These are phyloP conservation scores for Drepanosiphum platanoidis DNA, from an alignment of 2,888 invertebrate species.

Conservation along the genomic window DNA sequence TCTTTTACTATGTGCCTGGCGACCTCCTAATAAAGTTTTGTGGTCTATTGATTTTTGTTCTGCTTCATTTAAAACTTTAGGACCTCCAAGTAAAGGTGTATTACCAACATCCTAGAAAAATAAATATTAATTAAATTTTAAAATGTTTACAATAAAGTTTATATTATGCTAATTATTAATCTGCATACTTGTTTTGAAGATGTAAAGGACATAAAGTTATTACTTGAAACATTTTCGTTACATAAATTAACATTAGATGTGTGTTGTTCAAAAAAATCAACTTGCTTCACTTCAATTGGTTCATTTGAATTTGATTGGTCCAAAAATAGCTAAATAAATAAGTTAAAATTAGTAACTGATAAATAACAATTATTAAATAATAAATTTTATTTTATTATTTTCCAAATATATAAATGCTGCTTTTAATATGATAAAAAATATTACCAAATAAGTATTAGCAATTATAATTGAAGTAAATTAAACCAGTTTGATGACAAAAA, in stretches of 20 bases:
- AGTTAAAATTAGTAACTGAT: no score
- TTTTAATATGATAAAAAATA: no score
- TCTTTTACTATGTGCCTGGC: constrained; percentile 55
- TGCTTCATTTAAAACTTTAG: constrained; percentile 40
- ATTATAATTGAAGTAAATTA: no score
- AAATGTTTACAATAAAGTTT: not conserved
- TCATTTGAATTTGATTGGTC: constrained; percentile 69
- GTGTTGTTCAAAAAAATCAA: constrained; percentile 92
- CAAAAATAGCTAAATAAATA: constrained; percentile 51
- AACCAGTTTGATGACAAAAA: no score
- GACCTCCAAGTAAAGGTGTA: not conserved
- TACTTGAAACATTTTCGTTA: constrained; percentile 49
- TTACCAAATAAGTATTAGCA: no score
- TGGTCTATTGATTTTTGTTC: constrained; percentile 54
- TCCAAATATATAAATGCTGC: no score
- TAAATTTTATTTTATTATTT: no score
- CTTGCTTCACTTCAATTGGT: constrained; percentile 77
- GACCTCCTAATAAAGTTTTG: constrained; percentile 54
- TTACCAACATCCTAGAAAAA: constrained; percentile 17
- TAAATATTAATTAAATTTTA: not conserved
- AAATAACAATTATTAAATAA: no score
- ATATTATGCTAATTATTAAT: not conserved
- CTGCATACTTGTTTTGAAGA: constrained; percentile 38
- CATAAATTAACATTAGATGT: constrained; percentile 40
- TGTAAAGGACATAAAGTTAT: constrained; percentile 12